These are phyloP conservation scores for Hipposideros armiger DNA, from an alignment of 2,113 vertebrate species.

Conservation along the genomic window DNA sequence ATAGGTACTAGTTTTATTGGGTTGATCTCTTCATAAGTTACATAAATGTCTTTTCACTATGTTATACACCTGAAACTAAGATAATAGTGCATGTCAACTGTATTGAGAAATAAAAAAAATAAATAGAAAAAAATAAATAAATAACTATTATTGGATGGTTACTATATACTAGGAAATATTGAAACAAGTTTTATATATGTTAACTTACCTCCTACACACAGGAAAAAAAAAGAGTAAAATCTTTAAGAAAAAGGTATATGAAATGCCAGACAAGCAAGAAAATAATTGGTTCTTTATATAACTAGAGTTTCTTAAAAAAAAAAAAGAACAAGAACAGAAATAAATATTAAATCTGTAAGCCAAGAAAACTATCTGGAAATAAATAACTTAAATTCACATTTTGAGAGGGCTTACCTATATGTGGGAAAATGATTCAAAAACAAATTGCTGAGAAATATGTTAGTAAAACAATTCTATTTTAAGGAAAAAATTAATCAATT, in stretches of 20 bases:
- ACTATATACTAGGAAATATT: neutral
- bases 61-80: too few species aligned
- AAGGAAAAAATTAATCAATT: neutral
- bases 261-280: neutral
- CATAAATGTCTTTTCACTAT: too few species aligned
- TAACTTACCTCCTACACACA: neutral
- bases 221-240: neutral
- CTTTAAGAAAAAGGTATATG: neutral
- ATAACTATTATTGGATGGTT: neutral
- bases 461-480: neutral
- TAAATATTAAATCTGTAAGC: neutral
- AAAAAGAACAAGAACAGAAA: neutral
- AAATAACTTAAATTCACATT: neutral
- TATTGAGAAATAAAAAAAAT: too few species aligned
- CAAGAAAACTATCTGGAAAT: neutral
- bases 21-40: too few species aligned
- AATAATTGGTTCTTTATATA: neutral
- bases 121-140: neutral
- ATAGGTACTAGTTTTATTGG: too few species aligned
- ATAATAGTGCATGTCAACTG: too few species aligned
- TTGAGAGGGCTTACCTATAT: neutral
- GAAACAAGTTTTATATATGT: neutral
- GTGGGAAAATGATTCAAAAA: neutral
- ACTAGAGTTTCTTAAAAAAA: neutral
- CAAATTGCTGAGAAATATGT: neutral